Evolutionary conservation across 2,797 vertebrate genomes (phyloP).

Genomic region (Tenualosa ilisha): DNA sequence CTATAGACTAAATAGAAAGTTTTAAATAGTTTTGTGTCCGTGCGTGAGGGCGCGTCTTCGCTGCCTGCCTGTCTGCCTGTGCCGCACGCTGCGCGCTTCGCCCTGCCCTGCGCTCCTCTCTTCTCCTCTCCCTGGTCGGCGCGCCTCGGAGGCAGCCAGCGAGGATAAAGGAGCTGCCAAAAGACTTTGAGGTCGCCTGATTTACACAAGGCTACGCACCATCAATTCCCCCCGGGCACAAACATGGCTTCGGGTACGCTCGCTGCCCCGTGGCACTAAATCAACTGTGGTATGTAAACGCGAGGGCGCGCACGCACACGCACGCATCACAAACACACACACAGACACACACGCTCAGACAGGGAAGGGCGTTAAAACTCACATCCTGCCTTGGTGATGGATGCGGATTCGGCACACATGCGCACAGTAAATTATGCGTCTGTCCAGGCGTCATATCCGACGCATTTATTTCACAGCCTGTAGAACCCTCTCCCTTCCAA

Average conservation of each 20-base stretch:
- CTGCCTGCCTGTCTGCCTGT: background rate
- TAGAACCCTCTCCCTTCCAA: background rate
- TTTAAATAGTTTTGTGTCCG: too few species aligned
- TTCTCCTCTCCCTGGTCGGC: background rate
- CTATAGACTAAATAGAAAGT: too few species aligned
- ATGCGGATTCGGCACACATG: background rate
- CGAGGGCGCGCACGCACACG: conserved; percentile 2
- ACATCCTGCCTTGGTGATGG: background rate
- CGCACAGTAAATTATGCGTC: background rate
- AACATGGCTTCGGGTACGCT: conserved; percentile 66
- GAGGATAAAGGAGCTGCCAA: conserved; percentile 44
- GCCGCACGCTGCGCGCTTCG: background rate
- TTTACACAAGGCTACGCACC: conserved; percentile 64
- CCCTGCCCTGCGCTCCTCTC: too few species aligned
- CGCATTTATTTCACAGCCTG: background rate
- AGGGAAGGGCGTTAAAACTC: background rate
- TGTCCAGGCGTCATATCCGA: background rate
- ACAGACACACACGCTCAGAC: background rate
- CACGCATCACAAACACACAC: conserved; percentile 54
- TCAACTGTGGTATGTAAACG: conserved; percentile 41
- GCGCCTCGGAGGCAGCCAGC: background rate
- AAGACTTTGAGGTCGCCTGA: conserved; percentile 64
- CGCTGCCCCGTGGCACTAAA: conserved; percentile 59
- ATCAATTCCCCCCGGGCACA: conserved; percentile 68
- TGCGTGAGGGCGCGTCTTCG: background rate